These are phyloP conservation scores for Alouatta palliata DNA, from an alignment of 2,113 vertebrate species.

Conservation along the genomic window DNA sequence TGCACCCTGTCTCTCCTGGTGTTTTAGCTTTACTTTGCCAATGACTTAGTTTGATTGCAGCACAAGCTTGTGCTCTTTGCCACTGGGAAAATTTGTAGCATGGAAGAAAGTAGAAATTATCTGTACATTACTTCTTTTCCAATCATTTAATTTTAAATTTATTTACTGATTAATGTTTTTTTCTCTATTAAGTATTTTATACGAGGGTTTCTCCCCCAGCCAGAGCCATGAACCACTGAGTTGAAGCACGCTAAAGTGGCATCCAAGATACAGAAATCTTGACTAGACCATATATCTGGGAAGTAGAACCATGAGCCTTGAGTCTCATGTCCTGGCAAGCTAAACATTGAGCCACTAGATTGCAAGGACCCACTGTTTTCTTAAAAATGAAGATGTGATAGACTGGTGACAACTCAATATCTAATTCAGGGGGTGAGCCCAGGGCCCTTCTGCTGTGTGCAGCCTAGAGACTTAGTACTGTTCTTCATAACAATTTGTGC, in stretches of 20 bases:
- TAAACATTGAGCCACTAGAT: neutral
- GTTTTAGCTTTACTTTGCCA: neutral
- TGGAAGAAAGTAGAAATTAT: neutral
- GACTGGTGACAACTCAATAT: neutral
- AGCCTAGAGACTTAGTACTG: too few relatives aligned
- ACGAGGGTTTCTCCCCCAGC: neutral
- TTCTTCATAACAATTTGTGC: too few relatives aligned
- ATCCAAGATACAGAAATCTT: too few relatives aligned
- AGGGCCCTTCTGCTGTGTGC: too few relatives aligned
- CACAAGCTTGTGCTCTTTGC: neutral
- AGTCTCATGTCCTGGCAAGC: neutral
- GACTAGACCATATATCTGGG: neutral
- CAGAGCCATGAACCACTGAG: neutral
- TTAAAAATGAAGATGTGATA: neutral
- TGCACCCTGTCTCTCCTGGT: neutral
- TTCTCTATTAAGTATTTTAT: neutral
- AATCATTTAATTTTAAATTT: neutral
- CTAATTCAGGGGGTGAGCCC: too few relatives aligned
- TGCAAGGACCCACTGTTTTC: neutral
- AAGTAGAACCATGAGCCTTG: neutral
- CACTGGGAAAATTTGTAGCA: neutral
- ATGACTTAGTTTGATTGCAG: neutral
- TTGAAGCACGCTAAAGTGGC: fast-evolving
- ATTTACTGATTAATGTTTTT: neutral
- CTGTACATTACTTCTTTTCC: neutral